Base-by-base conservation (phyloP, 2,797 vertebrate genomes). In the Petrocephalus sullivani region DNA sequence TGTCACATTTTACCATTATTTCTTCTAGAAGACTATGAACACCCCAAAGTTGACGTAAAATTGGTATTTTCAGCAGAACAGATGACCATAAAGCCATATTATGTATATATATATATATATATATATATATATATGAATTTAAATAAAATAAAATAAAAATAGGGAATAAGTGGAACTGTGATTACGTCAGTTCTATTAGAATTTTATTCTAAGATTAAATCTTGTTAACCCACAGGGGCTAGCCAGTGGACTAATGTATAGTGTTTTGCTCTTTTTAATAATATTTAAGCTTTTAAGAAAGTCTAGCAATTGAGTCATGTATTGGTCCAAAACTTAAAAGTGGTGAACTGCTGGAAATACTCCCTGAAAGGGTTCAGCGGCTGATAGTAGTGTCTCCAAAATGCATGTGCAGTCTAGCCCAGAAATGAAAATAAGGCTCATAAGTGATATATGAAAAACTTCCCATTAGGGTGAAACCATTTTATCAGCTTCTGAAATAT, bases 1-100 rank as follows among this genome's bases (percentile, higher is more conserved):
- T 53, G 81, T 83, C n/a, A 83, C 81, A 54, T 85, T 85, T 56
- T 85, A 53, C 33, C 51, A 85, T 56, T 85, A 28, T 51, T 85
- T 54, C 21, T 37, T 37, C 54, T 54, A 57, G 53, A 57, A 85
- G 82, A 14, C 51, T 28, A 54, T 84, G 49, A 84, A 84, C 7
- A 84, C 81, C 81, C 28, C 49, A 85, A 51, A 56, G 81, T 37
- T 83, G 81, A 83, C 81, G 53, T 49, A 49, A 83, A 83, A 83
- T 83, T 53, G 51, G 49, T 83, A 53, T 53, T 83, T 85, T 56
- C 23, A 23, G 82, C 49, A 85, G 82, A 85, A 85, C 3, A 78
- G 71, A 78, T 85, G 21, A 51, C n/a, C 51, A 51, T 51, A 82
- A 23, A 53, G 46, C 51, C n/a, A 28, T 28, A 28, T 54, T 78